phyloP scores from a whole-genome alignment of 2,888 invertebrate species.

The Julus scanicus region DNA sequence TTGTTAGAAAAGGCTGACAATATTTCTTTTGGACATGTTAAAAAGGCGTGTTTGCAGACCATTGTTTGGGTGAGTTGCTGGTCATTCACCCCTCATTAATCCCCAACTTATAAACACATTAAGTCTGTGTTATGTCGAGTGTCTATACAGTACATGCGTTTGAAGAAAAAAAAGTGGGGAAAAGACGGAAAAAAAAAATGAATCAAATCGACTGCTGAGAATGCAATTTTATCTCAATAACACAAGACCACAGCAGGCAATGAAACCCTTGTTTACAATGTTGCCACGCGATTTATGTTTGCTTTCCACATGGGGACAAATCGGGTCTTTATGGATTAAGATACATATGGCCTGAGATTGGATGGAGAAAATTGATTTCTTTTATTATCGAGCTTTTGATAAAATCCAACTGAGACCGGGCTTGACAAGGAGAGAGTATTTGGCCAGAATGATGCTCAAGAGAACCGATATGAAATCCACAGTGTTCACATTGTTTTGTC shows the following conservation, averaged over 20 bases:
- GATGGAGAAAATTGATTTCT: not conserved
- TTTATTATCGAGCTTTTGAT: not conserved
- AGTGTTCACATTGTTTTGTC: too few species aligned
- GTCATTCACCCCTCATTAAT: constrained; percentile 36
- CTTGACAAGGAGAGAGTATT: not conserved
- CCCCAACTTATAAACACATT: constrained; percentile 42
- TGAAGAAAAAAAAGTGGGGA: not conserved
- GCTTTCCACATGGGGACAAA: not conserved
- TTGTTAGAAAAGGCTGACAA: too few species aligned
- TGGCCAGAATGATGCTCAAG: not conserved
- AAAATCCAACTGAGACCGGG: not conserved
- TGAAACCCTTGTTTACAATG: not conserved
- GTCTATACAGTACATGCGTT: not conserved
- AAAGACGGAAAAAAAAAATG: not conserved
- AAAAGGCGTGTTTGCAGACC: too few species aligned
- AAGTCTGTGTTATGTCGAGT: constrained; percentile 39
- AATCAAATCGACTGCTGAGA: not conserved
- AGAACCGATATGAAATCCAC: not conserved
- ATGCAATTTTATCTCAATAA: not conserved
- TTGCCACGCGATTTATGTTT: not conserved
- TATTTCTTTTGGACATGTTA: too few species aligned
- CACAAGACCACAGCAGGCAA: not conserved
- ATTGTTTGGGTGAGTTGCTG: not conserved
- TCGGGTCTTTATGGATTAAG: not conserved
- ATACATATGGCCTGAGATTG: not conserved